Conservation (phyloP, 2,113 vertebrate species). For the Chaetura pelagica region DNA sequence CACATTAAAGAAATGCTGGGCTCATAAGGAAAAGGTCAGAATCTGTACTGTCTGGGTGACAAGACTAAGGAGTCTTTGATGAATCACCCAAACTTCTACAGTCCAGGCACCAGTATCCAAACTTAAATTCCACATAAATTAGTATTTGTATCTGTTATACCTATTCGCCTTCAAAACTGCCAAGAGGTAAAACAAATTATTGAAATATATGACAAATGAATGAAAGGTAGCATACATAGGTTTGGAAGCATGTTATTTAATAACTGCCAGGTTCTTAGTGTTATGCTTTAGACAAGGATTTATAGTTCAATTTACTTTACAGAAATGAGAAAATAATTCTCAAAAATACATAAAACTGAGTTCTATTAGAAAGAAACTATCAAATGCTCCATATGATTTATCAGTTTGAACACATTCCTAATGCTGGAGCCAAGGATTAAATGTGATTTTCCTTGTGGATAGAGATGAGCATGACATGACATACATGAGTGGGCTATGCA, state of each 20-base stretch:
- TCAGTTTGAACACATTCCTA: not conserved
- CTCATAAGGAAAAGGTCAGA: not conserved
- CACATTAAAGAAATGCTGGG: not conserved
- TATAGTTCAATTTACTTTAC: not conserved
- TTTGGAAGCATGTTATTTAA: not conserved
- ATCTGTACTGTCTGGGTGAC: not conserved
- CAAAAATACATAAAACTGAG: constrained; percentile 8
- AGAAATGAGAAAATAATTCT: constrained; percentile 17
- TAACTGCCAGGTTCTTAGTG: not conserved
- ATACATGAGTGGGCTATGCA: not conserved
- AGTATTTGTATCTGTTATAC: not conserved
- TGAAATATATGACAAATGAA: not conserved
- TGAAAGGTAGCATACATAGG: not conserved
- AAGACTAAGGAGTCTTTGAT: not conserved
- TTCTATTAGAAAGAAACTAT: not conserved
- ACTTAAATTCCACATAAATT: not conserved
- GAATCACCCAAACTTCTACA: not conserved
- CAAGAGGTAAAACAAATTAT: constrained; percentile 1
- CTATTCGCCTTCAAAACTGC: not conserved
- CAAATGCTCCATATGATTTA: not conserved
- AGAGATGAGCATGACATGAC: not conserved
- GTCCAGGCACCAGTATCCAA: not conserved
- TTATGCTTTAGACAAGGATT: not conserved
- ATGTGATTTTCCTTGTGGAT: constrained; percentile 1
- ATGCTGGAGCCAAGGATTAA: not conserved